phyloP scores from a whole-genome alignment of 2,113 vertebrate genomes.

The Aphyosemion australe region DNA sequence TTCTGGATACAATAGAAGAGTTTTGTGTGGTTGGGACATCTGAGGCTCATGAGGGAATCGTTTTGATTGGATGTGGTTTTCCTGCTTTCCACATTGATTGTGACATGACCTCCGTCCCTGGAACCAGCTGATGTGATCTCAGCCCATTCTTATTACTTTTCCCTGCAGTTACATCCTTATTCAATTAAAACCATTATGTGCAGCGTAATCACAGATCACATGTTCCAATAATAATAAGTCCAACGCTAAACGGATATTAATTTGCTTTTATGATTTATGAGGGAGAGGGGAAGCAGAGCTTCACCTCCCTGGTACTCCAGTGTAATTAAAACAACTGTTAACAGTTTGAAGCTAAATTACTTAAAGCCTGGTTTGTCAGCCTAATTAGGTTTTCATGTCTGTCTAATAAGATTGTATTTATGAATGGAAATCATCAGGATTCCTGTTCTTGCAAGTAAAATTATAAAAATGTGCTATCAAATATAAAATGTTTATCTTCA shows the following conservation, averaged over 20 bases:
- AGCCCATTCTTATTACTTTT: neutral
- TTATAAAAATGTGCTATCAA: no score
- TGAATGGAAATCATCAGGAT: no score
- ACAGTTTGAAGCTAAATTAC: no score
- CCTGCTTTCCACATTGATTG: neutral
- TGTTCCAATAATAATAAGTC: neutral
- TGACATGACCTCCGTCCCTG: neutral
- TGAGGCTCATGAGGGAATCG: neutral
- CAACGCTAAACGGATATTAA: neutral
- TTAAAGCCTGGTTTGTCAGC: no score
- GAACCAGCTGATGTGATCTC: neutral
- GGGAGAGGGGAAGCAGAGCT: no score
- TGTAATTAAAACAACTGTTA: no score
- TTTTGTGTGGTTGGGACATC: neutral
- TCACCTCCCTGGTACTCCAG: no score
- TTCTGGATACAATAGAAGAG: neutral
- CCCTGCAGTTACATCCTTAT: neutral
- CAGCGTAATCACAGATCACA: neutral
- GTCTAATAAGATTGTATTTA: no score
- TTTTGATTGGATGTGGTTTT: neutral
- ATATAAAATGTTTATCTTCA: no score
- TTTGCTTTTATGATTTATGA: no score
- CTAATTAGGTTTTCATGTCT: no score
- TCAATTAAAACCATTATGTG: slow-evolving; percentile 1
- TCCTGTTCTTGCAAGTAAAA: no score